Conservation (phyloP, 1,140 invertebrate genomes). For the Bombus fervidus region DNA sequence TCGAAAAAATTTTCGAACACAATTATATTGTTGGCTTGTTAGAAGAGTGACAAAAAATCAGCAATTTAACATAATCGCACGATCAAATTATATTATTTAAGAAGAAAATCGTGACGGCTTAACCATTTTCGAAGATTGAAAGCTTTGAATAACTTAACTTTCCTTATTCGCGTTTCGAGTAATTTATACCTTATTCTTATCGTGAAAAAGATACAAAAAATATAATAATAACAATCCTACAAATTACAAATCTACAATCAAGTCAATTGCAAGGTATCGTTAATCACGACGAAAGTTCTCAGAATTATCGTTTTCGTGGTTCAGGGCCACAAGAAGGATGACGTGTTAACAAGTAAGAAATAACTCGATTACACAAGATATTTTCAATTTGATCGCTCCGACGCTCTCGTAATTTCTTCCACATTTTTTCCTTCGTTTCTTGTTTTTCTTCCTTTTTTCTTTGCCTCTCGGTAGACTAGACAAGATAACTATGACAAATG, state of each 20-base stretch:
- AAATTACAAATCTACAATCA: not conserved
- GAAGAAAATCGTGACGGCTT: not conserved
- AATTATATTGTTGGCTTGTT: not conserved
- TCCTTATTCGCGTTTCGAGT: no score
- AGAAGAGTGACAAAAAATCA: not conserved
- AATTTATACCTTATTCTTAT: no score
- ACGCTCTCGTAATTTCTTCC: not conserved
- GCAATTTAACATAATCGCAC: no score
- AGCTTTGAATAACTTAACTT: not conserved
- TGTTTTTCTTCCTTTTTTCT: not conserved
- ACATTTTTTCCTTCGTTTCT: not conserved
- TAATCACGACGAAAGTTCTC: not conserved
- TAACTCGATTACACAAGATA: constrained; percentile 12
- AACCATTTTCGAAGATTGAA: not conserved
- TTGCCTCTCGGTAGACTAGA: constrained; percentile 1
- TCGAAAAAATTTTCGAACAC: not conserved
- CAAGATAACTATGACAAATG: constrained; percentile 33
- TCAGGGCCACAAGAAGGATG: not conserved
- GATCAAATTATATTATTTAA: not conserved
- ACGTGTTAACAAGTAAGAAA: not conserved
- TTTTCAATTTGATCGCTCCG: constrained; percentile 34
- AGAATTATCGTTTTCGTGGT: not conserved
- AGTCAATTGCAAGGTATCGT: not conserved
- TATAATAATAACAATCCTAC: no score
- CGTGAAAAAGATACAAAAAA: not conserved